Conservation (phyloP, 2,113 vertebrate genomes). For the Callospermophilus lateralis region DNA sequence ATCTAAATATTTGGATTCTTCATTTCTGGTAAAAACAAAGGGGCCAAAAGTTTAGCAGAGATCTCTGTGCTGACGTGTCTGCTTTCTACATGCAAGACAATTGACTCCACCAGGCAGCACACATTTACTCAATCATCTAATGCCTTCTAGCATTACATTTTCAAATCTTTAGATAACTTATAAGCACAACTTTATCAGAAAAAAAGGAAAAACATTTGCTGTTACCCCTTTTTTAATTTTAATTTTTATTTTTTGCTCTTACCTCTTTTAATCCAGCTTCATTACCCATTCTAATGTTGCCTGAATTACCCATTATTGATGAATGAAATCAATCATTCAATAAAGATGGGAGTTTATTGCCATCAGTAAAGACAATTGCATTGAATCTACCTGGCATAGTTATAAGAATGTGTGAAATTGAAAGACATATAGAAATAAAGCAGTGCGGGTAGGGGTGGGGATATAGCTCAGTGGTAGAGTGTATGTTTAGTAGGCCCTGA, state of each 20-base stretch:
- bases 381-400: constrained; percentile 33
- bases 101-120: constrained; percentile 9
- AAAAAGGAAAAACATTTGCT: constrained; percentile 68
- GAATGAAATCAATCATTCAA: not conserved
- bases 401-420: constrained; percentile 50
- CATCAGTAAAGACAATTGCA: constrained; percentile 66
- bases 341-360: constrained; percentile 58
- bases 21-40: constrained; percentile 59
- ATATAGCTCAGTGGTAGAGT: too few species aligned
- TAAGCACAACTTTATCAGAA: constrained; percentile 60
- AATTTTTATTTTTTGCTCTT: constrained; percentile 7
- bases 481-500: too few species aligned
- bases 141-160: constrained; percentile 66
- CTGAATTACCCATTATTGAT: constrained; percentile 18
- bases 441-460: too few species aligned
- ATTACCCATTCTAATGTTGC: constrained; percentile 19
- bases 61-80: constrained; percentile 61
- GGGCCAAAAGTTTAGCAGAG: constrained; percentile 45
- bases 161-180: constrained; percentile 64
- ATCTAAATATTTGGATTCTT: constrained; percentile 69
- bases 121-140: constrained; percentile 60
- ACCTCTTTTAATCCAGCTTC: constrained; percentile 60
- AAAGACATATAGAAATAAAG: not conserved
- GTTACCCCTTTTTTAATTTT: constrained; percentile 10
- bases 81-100: not conserved